Conservation (phyloP, 2,113 vertebrate species). For the Malaclemys terrapin region DNA sequence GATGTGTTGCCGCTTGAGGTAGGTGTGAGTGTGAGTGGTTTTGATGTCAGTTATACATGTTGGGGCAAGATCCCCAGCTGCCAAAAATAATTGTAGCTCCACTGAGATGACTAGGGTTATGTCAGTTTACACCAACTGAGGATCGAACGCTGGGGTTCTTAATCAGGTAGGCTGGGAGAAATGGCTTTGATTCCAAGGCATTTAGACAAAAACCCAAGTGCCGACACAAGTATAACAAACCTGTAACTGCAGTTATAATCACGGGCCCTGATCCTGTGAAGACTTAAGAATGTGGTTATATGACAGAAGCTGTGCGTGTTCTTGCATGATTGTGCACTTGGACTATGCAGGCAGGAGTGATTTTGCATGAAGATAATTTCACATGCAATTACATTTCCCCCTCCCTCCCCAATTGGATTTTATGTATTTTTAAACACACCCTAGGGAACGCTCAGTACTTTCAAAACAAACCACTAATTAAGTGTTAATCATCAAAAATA, state of each 20-base stretch:
- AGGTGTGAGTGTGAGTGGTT: background rate
- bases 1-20: background rate
- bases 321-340: background rate
- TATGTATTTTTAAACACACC: background rate
- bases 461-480: background rate
- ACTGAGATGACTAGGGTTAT: background rate
- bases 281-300: background rate
- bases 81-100: background rate
- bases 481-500: background rate
- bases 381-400: background rate
- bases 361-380: background rate
- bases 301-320: background rate
- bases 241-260: background rate
- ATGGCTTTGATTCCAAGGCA: background rate
- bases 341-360: background rate
- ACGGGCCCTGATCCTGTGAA: background rate
- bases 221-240: background rate
- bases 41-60: background rate
- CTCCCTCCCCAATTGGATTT: background rate
- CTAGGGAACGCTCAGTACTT: background rate
- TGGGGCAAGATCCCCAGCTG: background rate
- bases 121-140: background rate
- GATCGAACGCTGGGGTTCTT: background rate
- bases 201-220: background rate
- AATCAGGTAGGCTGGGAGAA: background rate